Evolutionary conservation across 2,113 vertebrate species (phyloP).

Genomic region (Xiphias gladius): DNA sequence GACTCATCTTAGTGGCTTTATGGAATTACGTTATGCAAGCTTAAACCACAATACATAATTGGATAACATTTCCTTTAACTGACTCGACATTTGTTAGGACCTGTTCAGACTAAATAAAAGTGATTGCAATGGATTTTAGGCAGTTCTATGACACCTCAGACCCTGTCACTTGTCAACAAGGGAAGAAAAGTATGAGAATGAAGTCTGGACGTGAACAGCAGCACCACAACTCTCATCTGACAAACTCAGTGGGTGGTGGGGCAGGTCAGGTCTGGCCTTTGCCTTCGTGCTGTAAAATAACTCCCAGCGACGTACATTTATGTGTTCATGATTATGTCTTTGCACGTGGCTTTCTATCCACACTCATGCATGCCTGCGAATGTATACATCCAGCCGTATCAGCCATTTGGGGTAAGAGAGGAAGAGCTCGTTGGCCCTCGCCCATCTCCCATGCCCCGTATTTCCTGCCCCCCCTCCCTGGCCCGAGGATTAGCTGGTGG

Average conservation of each 20-base stretch:
- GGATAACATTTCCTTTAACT: background rate
- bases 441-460: slow-evolving; percentile 55
- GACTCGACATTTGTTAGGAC: background rate
- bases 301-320: slow-evolving; percentile 1
- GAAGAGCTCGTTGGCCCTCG: slow-evolving; percentile 57
- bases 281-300: slow-evolving; percentile 18
- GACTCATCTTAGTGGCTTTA: background rate
- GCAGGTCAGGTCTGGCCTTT: slow-evolving; percentile 14
- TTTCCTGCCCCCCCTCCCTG: slow-evolving; percentile 58
- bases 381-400: slow-evolving; percentile 1
- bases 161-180: slow-evolving; percentile 9
- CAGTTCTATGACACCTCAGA: background rate
- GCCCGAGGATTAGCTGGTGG: slow-evolving; percentile 66
- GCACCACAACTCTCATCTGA: slow-evolving; percentile 1
- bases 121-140: background rate
- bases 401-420: slow-evolving; percentile 40
- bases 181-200: background rate
- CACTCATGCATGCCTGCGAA: slow-evolving; percentile 9
- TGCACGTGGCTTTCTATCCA: slow-evolving; percentile 4
- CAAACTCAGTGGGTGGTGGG: slow-evolving; percentile 29
- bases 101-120: background rate
- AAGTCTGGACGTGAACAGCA: background rate
- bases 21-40: background rate
- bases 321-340: background rate
- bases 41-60: background rate